Conservation (phyloP, 2,797 vertebrate genomes). For the Ammospiza maritima region DNA sequence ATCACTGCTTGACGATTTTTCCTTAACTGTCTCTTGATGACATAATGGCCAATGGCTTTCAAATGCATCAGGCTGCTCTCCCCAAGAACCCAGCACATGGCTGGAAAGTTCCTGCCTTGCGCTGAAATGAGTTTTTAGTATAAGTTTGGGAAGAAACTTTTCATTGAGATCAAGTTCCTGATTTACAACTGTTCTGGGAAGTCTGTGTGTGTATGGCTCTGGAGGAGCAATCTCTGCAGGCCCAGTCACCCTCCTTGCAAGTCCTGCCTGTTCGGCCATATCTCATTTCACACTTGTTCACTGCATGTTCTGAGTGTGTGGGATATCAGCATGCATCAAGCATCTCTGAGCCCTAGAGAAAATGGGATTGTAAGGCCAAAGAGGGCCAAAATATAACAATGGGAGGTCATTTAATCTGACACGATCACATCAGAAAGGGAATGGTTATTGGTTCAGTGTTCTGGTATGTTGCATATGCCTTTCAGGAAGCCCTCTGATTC, state of each 20-base stretch:
- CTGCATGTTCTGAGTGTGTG: not conserved
- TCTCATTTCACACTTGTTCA: not conserved
- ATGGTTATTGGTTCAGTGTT: not conserved
- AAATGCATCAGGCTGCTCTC: not conserved
- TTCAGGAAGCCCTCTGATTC: not conserved
- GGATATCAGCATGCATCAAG: not conserved
- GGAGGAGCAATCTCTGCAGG: not conserved
- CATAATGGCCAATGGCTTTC: not conserved
- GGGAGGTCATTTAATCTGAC: not conserved
- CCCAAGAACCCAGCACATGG: fast-evolving
- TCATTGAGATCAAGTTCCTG: not conserved
- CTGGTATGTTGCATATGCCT: not conserved
- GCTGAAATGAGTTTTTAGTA: not conserved
- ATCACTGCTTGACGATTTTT: not conserved
- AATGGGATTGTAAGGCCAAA: not conserved
- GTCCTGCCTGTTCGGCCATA: not conserved
- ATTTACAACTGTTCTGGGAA: not conserved
- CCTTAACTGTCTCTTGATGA: not conserved
- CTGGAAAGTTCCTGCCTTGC: not conserved
- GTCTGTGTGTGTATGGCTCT: not conserved
- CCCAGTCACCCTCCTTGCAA: not conserved
- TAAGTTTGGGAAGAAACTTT: not conserved
- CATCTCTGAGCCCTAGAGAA: not conserved
- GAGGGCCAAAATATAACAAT: not conserved
- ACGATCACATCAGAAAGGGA: not conserved